Evolutionary conservation across 2,113 vertebrate species (phyloP).

Genomic region (Psittacara wagleri): DNA sequence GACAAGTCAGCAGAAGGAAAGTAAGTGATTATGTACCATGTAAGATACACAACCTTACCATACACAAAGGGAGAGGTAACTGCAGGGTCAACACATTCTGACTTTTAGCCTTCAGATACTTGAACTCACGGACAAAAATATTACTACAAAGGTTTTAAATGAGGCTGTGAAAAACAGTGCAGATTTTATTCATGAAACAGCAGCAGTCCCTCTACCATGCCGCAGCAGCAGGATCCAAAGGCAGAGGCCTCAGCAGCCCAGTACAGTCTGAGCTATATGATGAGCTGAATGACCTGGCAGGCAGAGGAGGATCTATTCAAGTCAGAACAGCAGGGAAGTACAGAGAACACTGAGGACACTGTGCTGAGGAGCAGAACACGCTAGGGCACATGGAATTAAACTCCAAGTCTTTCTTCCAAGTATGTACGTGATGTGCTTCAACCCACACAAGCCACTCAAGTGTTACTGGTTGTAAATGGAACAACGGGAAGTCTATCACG

Average conservation of each 20-base stretch:
- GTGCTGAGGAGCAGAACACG: fast-evolving
- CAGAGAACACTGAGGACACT: fast-evolving
- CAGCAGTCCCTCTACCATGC: background rate
- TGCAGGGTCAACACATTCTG: no score
- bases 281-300: fast-evolving
- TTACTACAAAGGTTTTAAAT: background rate
- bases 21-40: no score
- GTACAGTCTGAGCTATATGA: fast-evolving
- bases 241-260: background rate
- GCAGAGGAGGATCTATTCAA: background rate
- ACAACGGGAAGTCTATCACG: background rate
- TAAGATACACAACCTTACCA: background rate
- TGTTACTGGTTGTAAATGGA: fast-evolving
- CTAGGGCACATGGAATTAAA: fast-evolving
- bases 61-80: background rate
- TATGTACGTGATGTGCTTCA: fast-evolving
- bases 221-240: fast-evolving
- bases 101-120: background rate
- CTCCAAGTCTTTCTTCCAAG: background rate
- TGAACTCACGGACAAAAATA: background rate
- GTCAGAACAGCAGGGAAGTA: background rate
- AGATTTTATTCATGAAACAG: background rate
- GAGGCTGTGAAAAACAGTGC: background rate
- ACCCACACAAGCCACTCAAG: background rate
- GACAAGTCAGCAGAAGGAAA: background rate